Evolutionary conservation across 2,113 vertebrate genomes (phyloP).

Genomic region (Chauna torquata): DNA sequence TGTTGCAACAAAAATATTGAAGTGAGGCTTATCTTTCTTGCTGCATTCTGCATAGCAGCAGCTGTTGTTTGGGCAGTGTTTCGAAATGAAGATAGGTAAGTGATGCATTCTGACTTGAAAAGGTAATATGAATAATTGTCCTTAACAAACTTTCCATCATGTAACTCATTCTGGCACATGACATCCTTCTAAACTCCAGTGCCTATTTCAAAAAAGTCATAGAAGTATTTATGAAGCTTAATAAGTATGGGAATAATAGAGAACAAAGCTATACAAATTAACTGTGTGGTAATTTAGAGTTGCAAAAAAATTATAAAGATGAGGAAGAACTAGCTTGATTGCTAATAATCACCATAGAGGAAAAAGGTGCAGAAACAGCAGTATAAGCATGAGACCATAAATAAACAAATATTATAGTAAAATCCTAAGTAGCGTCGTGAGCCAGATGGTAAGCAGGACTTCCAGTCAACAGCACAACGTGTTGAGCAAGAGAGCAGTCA

Average conservation of each 20-base stretch:
- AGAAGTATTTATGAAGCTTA: slow-evolving; percentile 6
- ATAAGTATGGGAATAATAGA: slow-evolving; percentile 4
- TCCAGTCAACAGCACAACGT: neutral
- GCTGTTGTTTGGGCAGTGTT: slow-evolving; percentile 90
- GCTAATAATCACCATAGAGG: neutral
- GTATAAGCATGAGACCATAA: neutral
- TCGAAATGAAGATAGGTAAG: slow-evolving; percentile 94
- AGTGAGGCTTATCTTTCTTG: slow-evolving; percentile 86
- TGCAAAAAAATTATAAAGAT: neutral
- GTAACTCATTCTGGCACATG: neutral
- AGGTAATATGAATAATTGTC: neutral
- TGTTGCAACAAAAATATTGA: slow-evolving; percentile 77
- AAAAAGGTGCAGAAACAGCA: neutral
- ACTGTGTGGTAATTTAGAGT: neutral
- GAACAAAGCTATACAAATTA: slow-evolving; percentile 59
- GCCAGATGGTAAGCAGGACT: neutral
- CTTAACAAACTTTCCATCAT: neutral
- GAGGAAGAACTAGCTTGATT: neutral
- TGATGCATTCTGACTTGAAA: neutral
- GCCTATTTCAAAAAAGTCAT: neutral
- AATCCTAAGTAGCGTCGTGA: neutral
- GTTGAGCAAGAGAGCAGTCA: neutral
- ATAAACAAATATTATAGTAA: neutral
- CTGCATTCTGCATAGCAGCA: slow-evolving; percentile 80
- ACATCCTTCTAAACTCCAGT: neutral